Percentiles rank a stretch among this genome's conserved stretches.
Conservation (phyloP, 2,888 invertebrate genomes). For the Apodemia mormo region DNA sequence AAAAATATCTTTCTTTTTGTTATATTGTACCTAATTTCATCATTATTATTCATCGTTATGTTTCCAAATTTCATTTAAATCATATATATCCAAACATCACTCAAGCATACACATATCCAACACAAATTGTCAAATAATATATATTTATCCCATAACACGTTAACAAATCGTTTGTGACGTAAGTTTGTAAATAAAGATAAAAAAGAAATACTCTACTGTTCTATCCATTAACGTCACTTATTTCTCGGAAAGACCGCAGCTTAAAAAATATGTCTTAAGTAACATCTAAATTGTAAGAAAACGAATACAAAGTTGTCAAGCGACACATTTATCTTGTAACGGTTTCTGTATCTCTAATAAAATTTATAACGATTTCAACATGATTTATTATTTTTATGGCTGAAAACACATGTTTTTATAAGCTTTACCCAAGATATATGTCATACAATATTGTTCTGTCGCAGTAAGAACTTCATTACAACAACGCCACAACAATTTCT, state of each 20-base stretch:
- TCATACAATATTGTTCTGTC: too few relatives aligned
- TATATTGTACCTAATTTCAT: too few relatives aligned
- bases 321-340: constrained; percentile 27
- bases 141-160: too few relatives aligned
- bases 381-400: neutral
- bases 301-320: constrained; percentile 27
- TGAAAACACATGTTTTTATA: constrained; percentile 19
- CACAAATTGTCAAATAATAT: too few relatives aligned
- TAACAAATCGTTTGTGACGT: too few relatives aligned
- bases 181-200: neutral
- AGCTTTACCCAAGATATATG: neutral
- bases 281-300: constrained; percentile 17
- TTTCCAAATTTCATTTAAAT: too few relatives aligned
- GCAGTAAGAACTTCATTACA: too few relatives aligned
- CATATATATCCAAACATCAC: too few relatives aligned
- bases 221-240: constrained; percentile 6
- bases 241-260: neutral
- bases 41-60: too few relatives aligned
- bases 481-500: too few relatives aligned
- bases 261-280: neutral
- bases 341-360: constrained; percentile 11
- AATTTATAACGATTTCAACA: constrained; percentile 8
- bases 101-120: too few relatives aligned
- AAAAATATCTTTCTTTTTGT: too few relatives aligned
- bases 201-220: neutral